These are phyloP conservation scores for Proisotoma minuta DNA, from an alignment of 2,888 invertebrate species.

Conservation along the genomic window DNA sequence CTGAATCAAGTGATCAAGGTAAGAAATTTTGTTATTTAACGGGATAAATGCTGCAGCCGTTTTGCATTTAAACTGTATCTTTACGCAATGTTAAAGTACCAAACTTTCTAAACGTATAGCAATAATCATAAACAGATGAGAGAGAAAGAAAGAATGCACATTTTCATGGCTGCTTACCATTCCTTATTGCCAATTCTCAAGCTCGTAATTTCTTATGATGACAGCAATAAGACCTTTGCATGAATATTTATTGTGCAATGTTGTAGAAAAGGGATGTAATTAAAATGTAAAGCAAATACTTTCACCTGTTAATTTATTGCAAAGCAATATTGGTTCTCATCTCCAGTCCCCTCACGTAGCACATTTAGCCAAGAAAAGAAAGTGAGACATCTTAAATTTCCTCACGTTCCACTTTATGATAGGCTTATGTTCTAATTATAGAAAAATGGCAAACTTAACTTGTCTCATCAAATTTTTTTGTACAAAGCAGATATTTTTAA, in stretches of 20 bases:
- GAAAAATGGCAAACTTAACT: not conserved
- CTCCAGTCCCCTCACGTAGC: not conserved
- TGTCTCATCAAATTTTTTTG: not conserved
- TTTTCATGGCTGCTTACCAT: not conserved
- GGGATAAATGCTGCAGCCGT: not conserved
- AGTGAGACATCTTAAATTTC: not conserved
- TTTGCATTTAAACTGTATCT: conserved; percentile 1
- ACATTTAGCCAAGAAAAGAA: not conserved
- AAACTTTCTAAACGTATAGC: not conserved
- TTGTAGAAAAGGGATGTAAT: too few species aligned
- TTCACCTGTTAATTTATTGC: not conserved
- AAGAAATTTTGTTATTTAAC: conserved; percentile 16
- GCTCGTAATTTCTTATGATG: conserved; percentile 13
- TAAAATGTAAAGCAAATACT: too few species aligned
- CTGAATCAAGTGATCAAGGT: conserved; percentile 44
- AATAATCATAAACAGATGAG: conserved; percentile 1
- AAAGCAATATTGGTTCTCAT: not conserved
- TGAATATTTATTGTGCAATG: too few species aligned
- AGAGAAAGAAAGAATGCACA: conserved; percentile 1
- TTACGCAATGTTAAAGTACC: too few species aligned
- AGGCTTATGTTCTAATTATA: conserved; percentile 2
- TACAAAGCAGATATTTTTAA: not conserved
- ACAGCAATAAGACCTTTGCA: too few species aligned
- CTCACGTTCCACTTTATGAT: conserved; percentile 1
- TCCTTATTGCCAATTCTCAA: not conserved